Percentiles rank a stretch among this genome's conserved stretches.
Evolutionary conservation across 2,113 vertebrate genomes (phyloP).

Genomic region (Chionis minor): DNA sequence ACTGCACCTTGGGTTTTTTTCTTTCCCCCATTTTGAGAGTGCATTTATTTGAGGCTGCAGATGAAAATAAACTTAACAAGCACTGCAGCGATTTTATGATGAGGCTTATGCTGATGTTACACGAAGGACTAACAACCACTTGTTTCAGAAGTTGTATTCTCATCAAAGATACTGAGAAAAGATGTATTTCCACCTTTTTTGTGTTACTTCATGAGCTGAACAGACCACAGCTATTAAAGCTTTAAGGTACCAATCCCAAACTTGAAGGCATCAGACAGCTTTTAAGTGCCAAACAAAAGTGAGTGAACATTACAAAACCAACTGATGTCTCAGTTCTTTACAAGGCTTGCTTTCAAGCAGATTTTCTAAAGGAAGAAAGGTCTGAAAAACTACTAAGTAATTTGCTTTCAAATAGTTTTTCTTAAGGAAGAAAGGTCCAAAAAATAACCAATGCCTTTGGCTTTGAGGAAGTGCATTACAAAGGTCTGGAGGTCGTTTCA

Average conservation of each 20-base stretch:
- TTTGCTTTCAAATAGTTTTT: rapidly evolving
- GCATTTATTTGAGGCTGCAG: neutral
- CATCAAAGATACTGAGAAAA: neutral
- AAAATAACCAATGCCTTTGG: neutral
- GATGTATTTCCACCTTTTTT: neutral
- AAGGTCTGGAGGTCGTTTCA: rapidly evolving
- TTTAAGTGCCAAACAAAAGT: neutral
- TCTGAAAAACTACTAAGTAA: neutral
- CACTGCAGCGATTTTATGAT: neutral
- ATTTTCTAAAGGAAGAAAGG: neutral
- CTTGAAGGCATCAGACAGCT: neutral
- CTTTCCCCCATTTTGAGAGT: neutral
- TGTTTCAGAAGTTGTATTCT: neutral
- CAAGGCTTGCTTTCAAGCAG: neutral
- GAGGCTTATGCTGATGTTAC: neutral
- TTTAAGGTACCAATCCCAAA: neutral
- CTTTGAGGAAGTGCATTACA: rapidly evolving
- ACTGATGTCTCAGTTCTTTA: neutral
- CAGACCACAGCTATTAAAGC: neutral
- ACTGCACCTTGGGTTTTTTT: neutral
- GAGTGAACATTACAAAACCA: neutral
- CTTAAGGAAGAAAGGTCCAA: neutral
- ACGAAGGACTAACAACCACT: neutral
- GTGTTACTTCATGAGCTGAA: neutral
- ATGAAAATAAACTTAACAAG: neutral